Base-by-base conservation (phyloP, 2,888 invertebrate genomes). In the Orthosia gracilis region DNA sequence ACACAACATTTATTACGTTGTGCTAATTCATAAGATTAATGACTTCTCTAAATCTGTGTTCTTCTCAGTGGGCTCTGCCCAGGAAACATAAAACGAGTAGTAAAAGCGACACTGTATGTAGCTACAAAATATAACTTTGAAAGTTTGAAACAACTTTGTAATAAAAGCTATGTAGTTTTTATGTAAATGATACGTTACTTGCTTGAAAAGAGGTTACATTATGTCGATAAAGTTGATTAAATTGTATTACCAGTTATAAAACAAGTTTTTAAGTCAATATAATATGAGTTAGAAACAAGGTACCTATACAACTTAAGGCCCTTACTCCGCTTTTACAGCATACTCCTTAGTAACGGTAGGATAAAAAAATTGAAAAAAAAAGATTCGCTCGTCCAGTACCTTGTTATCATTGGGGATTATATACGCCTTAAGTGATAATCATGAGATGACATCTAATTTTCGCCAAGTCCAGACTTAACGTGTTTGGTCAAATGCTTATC, bases 1-100 rank as follows among this genome's bases (percentile, higher is more conserved):
- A 80, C 54, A 26, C 5, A 64, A 13, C 9, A 55, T 59, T 55
- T 49, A 62, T 54, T 63, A 40, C n/a, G 18, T 23, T n/a, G 52
- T 15, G 55, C 59, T 40, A 40, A 47, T 81, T 63, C 45, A 26
- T 18, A 61, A 11, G 21, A 55, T 62, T 40, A 76, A 78, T 82
- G 50, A 47, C 5, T 76, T 62, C 61, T 57, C 11, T 18, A 59
- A 68, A 81, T 23, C 59, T 21, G 47, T 52, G 21, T 61, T 62
- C 50, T 55, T 54, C 47, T 61, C 49, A 76, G 52, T 69, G 52
- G 0, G 0, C 65, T 4, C 12, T 15, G 57, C 13, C 18, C 58
- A 55, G 55, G 49, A 52, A 26, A 40, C 66, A 59, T 67, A 47
- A 69, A 82, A 77, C 49, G 17, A 17, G 40, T 45, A 31, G 61